Percentiles rank a stretch among this genome's conserved stretches.
phyloP scores from a whole-genome alignment of 2,797 vertebrate genomes.

The Enteromius mattozi region DNA sequence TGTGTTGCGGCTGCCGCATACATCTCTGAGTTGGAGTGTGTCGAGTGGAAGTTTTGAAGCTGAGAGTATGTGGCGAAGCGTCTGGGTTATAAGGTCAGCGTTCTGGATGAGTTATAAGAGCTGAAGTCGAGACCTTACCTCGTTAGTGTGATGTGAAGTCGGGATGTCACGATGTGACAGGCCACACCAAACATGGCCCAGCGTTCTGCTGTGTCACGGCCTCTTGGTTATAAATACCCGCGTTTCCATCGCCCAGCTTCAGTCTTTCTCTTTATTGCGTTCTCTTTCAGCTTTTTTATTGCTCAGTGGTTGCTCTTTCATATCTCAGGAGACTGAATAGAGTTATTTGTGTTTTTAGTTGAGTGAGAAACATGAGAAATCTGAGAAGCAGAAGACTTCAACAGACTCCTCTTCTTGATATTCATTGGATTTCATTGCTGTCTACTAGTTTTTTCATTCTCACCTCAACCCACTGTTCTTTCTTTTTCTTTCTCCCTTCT shows the following conservation, averaged over 20 bases:
- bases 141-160: constrained; percentile 65
- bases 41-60: constrained; percentile 35
- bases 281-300: background rate
- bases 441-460: background rate
- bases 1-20: constrained; percentile 43
- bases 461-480: background rate
- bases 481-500: background rate
- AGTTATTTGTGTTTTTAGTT: background rate
- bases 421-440: background rate
- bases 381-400: background rate
- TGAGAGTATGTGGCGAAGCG: constrained; percentile 48
- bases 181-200: constrained; percentile 49
- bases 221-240: constrained; percentile 43
- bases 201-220: constrained; percentile 64
- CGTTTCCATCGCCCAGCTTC: constrained; percentile 27
- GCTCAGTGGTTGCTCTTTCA: constrained; percentile 6
- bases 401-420: background rate
- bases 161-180: constrained; percentile 67
- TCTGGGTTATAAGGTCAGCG: constrained; percentile 38
- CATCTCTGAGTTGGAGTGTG: constrained; percentile 5
- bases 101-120: constrained; percentile 54
- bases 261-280: constrained; percentile 21
- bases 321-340: background rate
- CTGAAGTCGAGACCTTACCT: constrained; percentile 61
- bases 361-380: background rate